Base-by-base conservation (phyloP, 2,888 invertebrate species). In the Stenodera caucasica region DNA sequence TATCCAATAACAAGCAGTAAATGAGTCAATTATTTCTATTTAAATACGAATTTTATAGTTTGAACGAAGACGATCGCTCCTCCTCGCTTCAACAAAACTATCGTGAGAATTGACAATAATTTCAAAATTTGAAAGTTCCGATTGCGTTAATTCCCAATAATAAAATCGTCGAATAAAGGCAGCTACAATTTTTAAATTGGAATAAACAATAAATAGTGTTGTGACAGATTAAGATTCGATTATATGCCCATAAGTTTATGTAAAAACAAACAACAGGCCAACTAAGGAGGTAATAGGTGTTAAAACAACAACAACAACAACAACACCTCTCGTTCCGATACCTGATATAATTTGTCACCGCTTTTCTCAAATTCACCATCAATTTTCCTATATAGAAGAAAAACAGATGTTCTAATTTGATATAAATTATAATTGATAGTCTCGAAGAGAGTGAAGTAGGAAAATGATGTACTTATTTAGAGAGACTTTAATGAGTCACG, bases 401-500 rank as follows among this genome's bases (percentile, higher is more conserved):
- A 45, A 45, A 45, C 45, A 45, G 45, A 45, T 45, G 45, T 21
- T 45, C 45, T 9, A 3, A 26, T 7, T 26, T 26, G 11, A 45
- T 21, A 45, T 45, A 45, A 21, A 45, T 11, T 4, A 4, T 21
- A 45, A 21, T 45, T 45, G 21, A 45, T 21, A 0, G 45, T 45
- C 11, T 11, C 45, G 11, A 21, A 35, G 5, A 35, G 14, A 21
- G 45, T 23, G 45, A 23, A 45, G 45, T 23, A 45, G 45, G 18
- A 11, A 40, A 11, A 40, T 15, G 15, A 45, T 45, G 45, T 53
- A 58, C 58, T 58, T 58, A 61, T 63, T 60, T n/a, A n/a, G n/a
- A 63, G 52, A 63, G 18, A 15, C 51, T 32, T 56, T 68, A 68
- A 66, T 65, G 66, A 68, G 63, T 68, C 66, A 68, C 66, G 66